These are phyloP conservation scores for Crenuchus spilurus DNA, from an alignment of 2,797 vertebrate genomes.

Conservation along the genomic window DNA sequence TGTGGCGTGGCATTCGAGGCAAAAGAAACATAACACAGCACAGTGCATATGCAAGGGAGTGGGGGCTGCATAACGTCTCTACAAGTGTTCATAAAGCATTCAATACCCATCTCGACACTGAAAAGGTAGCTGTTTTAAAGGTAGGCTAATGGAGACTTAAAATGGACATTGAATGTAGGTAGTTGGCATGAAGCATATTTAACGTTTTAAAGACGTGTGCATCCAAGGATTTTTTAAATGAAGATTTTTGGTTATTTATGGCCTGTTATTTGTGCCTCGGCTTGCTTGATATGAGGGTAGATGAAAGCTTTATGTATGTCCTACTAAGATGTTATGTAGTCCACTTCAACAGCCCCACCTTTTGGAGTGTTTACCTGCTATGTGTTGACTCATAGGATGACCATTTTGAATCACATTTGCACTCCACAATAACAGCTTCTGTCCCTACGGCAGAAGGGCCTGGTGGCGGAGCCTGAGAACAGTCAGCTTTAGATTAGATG, in stretches of 20 bases:
- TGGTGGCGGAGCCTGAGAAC: slow-evolving; percentile 39
- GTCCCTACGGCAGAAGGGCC: slow-evolving; percentile 35
- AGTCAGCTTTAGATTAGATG: slow-evolving; percentile 39
- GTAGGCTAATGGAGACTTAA: slow-evolving; percentile 16
- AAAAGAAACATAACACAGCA: slow-evolving; percentile 25
- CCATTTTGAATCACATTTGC: slow-evolving; percentile 41
- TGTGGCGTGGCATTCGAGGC: slow-evolving; percentile 17
- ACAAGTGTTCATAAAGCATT: slow-evolving; percentile 33
- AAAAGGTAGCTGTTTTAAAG: slow-evolving; percentile 12
- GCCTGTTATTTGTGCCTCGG: background rate
- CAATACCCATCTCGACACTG: slow-evolving; percentile 2
- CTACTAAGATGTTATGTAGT: slow-evolving; percentile 29
- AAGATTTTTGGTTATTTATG: background rate
- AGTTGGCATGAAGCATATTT: slow-evolving; percentile 8
- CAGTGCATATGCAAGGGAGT: slow-evolving; percentile 37
- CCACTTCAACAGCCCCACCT: slow-evolving; percentile 14
- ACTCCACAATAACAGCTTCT: slow-evolving; percentile 40
- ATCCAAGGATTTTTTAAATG: background rate
- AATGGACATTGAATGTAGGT: slow-evolving; percentile 1
- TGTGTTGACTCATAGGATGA: slow-evolving; percentile 12
- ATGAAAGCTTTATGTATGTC: slow-evolving; percentile 25
- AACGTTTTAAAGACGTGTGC: background rate
- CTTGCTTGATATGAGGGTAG: background rate
- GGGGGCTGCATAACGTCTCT: slow-evolving; percentile 40
- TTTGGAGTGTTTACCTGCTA: slow-evolving; percentile 24